Evolutionary conservation across 1,140 invertebrate species (phyloP).

Genomic region (Penaeus indicus): DNA sequence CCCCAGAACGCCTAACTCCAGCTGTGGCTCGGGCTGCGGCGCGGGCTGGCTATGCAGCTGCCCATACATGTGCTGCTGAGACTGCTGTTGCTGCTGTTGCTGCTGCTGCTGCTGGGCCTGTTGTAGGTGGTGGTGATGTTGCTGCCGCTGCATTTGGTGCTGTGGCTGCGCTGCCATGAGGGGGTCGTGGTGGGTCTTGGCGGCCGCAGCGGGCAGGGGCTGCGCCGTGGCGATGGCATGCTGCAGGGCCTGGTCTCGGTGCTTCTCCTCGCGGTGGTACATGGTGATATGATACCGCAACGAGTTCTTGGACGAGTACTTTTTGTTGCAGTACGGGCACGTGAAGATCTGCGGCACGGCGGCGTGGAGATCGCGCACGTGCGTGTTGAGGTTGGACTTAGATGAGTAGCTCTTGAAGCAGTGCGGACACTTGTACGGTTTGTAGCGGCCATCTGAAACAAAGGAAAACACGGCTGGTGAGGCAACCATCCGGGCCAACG

Average conservation of each 20-base stretch:
- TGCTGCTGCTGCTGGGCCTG: slow-evolving; percentile 29
- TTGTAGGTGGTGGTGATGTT: slow-evolving; percentile 17
- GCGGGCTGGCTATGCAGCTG: slow-evolving; percentile 2
- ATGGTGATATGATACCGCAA: slow-evolving; percentile 90
- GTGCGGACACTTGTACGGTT: slow-evolving; percentile 59
- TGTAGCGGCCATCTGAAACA: slow-evolving; percentile 56
- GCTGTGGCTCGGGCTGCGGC: slow-evolving; percentile 14
- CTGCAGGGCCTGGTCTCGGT: slow-evolving; percentile 73
- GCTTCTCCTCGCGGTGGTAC: slow-evolving; percentile 75
- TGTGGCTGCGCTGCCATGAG: background rate
- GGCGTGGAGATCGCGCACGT: slow-evolving; percentile 61
- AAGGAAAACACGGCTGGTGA: slow-evolving; percentile 49
- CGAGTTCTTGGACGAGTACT: slow-evolving; percentile 89
- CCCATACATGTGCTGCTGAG: background rate
- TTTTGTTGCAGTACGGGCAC: slow-evolving; percentile 88
- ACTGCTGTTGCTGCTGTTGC: slow-evolving; percentile 12
- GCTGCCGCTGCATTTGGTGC: background rate
- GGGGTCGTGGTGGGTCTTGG: background rate
- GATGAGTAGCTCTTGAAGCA: slow-evolving; percentile 63
- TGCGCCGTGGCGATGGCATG: slow-evolving; percentile 59
- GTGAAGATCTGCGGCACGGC: slow-evolving; percentile 72
- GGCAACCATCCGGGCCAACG: slow-evolving; percentile 19
- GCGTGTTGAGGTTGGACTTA: slow-evolving; percentile 63
- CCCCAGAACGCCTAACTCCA: background rate
- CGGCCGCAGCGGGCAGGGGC: slow-evolving; percentile 19